phyloP scores from a whole-genome alignment of 2,113 vertebrate species.

The Pleuronectes platessa region DNA sequence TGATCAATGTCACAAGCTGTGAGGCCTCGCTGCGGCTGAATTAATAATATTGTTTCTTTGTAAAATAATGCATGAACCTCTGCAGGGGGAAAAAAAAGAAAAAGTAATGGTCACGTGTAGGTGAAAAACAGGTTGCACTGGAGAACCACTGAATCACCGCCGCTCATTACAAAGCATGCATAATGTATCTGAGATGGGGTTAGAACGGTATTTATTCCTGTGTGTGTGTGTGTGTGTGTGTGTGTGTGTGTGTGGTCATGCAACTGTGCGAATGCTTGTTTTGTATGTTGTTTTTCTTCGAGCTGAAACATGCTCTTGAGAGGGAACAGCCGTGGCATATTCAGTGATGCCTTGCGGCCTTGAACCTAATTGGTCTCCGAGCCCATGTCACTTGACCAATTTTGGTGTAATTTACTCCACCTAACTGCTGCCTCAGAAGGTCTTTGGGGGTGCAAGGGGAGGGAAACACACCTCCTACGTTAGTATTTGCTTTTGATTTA shows the following conservation, averaged over 20 bases:
- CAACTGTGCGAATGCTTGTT: not conserved
- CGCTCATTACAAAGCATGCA: slow-evolving; percentile 53
- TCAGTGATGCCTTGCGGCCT: slow-evolving; percentile 43
- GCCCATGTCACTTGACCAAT: slow-evolving; percentile 48
- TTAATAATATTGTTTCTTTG: slow-evolving; percentile 34
- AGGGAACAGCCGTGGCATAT: slow-evolving; percentile 34
- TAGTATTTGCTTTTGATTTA: slow-evolving; percentile 69
- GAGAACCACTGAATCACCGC: slow-evolving; percentile 34
- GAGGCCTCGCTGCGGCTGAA: slow-evolving; percentile 35
- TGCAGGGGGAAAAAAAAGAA: not conserved
- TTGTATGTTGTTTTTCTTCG: slow-evolving; percentile 34
- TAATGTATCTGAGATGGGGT: slow-evolving; percentile 35
- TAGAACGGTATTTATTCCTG: not conserved
- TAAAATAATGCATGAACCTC: slow-evolving; percentile 29
- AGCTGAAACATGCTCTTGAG: slow-evolving; percentile 31
- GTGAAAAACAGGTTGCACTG: slow-evolving; percentile 8
- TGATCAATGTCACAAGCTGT: slow-evolving; percentile 49
- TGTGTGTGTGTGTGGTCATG: slow-evolving; percentile 7
- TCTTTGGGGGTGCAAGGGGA: slow-evolving; percentile 1
- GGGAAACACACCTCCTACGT: not conserved
- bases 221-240: not conserved
- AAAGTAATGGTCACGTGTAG: slow-evolving; percentile 19
- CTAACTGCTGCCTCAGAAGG: slow-evolving; percentile 31
- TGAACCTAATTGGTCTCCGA: slow-evolving; percentile 64
- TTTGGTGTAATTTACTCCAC: slow-evolving; percentile 42